Evolutionary conservation across 1,140 invertebrate genomes (phyloP).

Genomic region (Dendroctonus ponderosae): DNA sequence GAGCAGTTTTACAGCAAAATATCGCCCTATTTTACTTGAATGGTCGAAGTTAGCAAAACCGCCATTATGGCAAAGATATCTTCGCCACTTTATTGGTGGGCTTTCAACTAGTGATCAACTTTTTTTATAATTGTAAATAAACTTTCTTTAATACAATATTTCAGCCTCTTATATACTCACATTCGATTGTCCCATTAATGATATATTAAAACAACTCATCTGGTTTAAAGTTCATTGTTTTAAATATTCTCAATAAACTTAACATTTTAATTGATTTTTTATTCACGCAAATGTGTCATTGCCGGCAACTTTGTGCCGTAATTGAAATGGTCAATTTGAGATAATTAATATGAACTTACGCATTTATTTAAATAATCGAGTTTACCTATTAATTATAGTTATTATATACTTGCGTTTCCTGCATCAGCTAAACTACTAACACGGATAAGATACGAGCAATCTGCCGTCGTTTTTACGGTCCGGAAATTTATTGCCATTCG

Average conservation of each 20-base stretch:
- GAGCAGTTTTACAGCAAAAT: no score
- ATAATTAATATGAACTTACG: slow-evolving; percentile 7
- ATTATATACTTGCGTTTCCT: slow-evolving; percentile 22
- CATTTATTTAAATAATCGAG: slow-evolving; percentile 25
- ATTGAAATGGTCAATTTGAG: slow-evolving; percentile 2
- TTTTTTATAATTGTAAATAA: no score
- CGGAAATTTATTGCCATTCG: slow-evolving; percentile 13
- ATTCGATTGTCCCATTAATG: no score
- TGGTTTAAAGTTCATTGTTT: no score
- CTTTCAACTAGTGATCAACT: no score
- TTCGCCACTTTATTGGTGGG: no score
- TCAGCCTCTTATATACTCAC: no score
- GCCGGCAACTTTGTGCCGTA: slow-evolving; percentile 1
- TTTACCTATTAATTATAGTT: slow-evolving; percentile 24
- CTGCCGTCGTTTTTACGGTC: slow-evolving; percentile 1
- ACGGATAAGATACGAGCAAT: slow-evolving; percentile 19
- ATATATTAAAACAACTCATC: no score
- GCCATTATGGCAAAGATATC: no score
- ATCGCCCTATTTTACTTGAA: no score
- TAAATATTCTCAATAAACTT: background rate
- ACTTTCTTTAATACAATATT: no score
- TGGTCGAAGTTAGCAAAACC: no score
- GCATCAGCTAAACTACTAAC: slow-evolving; percentile 22
- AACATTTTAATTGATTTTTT: background rate
- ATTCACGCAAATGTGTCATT: slow-evolving; percentile 13